A percentile compares a stretch with the other conserved stretches of the same genome.
Evolutionary conservation across 2,113 vertebrate species (phyloP).

Genomic region (Aleadryas rufinucha): DNA sequence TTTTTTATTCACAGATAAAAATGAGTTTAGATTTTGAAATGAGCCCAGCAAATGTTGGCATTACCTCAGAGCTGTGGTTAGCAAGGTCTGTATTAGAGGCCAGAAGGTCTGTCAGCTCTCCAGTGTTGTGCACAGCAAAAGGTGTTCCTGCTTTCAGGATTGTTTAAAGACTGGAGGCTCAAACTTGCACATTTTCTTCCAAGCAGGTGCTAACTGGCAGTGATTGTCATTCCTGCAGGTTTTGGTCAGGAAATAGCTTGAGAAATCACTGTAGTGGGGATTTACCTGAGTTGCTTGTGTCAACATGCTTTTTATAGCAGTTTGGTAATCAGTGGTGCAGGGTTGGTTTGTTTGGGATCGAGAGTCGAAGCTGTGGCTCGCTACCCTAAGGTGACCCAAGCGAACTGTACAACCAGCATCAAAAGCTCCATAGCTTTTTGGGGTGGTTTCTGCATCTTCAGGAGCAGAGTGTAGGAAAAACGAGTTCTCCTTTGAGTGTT

Average conservation of each 20-base stretch:
- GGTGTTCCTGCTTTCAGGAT: background rate
- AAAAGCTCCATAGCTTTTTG: background rate
- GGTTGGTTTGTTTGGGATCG: background rate
- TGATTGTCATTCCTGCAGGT: background rate
- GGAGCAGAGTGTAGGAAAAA: background rate
- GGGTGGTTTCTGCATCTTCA: background rate
- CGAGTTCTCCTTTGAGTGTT: background rate
- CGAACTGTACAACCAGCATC: background rate
- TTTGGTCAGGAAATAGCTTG: constrained; percentile 6
- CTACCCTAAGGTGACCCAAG: background rate
- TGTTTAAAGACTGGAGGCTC: background rate
- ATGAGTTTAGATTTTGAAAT: background rate
- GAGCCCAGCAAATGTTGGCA: background rate
- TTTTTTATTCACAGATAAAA: background rate
- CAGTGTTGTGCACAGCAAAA: background rate
- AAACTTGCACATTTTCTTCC: background rate
- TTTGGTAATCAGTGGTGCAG: background rate
- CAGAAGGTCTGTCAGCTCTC: background rate
- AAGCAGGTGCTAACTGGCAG: background rate
- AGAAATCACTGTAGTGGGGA: background rate
- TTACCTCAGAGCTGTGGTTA: background rate
- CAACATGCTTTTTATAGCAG: background rate
- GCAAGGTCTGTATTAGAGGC: background rate
- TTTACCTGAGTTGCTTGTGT: background rate
- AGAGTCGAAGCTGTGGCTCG: background rate